Evolutionary conservation across 2,888 invertebrate genomes (phyloP), one percentile per base, ranked within the genome.

Genomic region (Synanthedon vespiformis): DNA sequence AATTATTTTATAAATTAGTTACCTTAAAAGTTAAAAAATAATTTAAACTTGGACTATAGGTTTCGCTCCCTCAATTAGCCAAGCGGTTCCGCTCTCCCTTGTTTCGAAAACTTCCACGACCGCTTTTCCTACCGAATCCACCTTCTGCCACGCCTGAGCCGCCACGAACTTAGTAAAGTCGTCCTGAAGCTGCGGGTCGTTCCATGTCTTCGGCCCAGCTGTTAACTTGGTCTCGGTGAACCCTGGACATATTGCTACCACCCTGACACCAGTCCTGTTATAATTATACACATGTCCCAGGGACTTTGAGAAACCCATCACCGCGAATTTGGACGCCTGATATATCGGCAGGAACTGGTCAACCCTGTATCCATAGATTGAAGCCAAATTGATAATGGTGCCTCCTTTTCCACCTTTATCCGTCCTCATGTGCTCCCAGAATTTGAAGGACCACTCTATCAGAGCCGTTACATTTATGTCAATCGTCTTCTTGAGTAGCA

Each of bases 321-420:
- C 87, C 8, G 89, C 89, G 55, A 83, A 87, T 67, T 91, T 91
- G 0, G 91, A 90, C 1, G 89, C 89, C 22, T 88, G 87, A 64
- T 91, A 91, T n/a, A 89, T 72, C 0, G 91, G 91, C 13, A 85
- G 64, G 34, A 79, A 87, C 27, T 84, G 84, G 44, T 86, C 74
- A 0, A 88, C 72, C 60, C 80, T 76, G 49, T 87, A 79, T 0
- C 91, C 92, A 55, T 89, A 85, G 18, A 90, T 88, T 0, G 92
- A 91, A 1, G 90, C 85, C 18, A 92, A 77, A 65, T 93, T 93
- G n/a, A 92, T 80, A 50, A 93, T 88, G 0, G 88, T 86, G 1
- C 92, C 92, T 10, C 92, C 92, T 41, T 76, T 72, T 0, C 89
- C 90, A 0, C 88, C 84, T 52, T 80, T 85, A 56, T 89, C 83